phyloP scores from a whole-genome alignment of 2,797 vertebrate genomes.

The Aplochiton taeniatus region DNA sequence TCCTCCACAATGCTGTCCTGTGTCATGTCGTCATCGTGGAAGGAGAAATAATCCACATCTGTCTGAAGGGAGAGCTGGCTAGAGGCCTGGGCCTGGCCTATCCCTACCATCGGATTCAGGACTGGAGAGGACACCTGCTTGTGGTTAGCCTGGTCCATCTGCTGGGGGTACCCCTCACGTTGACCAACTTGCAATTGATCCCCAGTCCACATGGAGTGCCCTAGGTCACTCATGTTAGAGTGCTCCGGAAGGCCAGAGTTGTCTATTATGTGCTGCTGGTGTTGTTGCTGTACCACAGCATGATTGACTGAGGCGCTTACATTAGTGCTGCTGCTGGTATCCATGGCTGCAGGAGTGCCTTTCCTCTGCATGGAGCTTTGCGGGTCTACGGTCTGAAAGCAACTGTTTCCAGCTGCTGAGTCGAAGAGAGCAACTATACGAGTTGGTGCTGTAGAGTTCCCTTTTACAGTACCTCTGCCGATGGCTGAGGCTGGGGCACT shows the following conservation, averaged over 20 bases:
- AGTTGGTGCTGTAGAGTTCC: conserved; percentile 62
- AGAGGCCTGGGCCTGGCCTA: conserved; percentile 78
- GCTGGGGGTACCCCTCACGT: conserved; percentile 61
- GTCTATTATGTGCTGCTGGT: conserved; percentile 63
- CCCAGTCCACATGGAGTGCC: conserved; percentile 74
- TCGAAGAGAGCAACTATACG: conserved; percentile 68
- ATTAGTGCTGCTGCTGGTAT: conserved; percentile 73
- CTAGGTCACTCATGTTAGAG: conserved; percentile 71
- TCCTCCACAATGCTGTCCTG: conserved; percentile 99
- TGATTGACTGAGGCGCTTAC: conserved; percentile 70
- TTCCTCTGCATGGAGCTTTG: conserved; percentile 55
- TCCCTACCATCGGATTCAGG: conserved; percentile 61
- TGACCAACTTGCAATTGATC: conserved; percentile 72
- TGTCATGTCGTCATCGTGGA: conserved; percentile 92
- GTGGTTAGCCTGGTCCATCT: conserved; percentile 29
- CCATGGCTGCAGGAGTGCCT: conserved; percentile 77
- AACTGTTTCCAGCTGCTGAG: conserved; percentile 68
- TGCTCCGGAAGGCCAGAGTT: conserved; percentile 68
- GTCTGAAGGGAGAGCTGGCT: conserved; percentile 81
- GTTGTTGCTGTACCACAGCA: conserved; percentile 41
- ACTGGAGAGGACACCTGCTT: conserved; percentile 44
- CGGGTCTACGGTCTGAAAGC: conserved; percentile 76
- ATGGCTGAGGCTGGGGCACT: conserved; percentile 74
- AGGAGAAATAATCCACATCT: conserved; percentile 88
- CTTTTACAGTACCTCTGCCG: conserved; percentile 72